Percentiles rank a stretch among this genome's conserved stretches.
These are phyloP conservation scores for Panthera leo DNA, from an alignment of 2,113 vertebrate species.

Conservation along the genomic window DNA sequence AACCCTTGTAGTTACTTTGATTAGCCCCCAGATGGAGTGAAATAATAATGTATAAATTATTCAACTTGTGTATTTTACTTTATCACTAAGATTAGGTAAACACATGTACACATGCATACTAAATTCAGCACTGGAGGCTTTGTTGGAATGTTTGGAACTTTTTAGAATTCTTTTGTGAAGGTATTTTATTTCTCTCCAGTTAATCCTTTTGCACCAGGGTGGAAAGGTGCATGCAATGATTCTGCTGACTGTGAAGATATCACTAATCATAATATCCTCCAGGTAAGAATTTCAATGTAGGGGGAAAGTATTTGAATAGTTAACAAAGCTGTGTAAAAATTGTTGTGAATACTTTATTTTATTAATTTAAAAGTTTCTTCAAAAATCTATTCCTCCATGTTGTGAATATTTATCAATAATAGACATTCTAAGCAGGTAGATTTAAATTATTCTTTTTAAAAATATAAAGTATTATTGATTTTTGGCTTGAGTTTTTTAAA, in stretches of 20 bases:
- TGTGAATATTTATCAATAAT: constrained; percentile 4
- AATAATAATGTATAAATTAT: constrained; percentile 64
- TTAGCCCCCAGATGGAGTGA: constrained; percentile 84
- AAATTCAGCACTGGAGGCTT: background rate
- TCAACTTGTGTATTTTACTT: background rate
- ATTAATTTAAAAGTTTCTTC: background rate
- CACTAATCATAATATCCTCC: constrained; percentile 74
- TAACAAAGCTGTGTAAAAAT: background rate
- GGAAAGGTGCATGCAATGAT: constrained; percentile 76
- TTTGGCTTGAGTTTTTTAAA: constrained; percentile 21
- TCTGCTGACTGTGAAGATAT: constrained; percentile 76
- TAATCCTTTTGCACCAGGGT: constrained; percentile 81
- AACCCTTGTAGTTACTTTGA: constrained; percentile 68
- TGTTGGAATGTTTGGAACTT: background rate
- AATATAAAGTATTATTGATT: background rate
- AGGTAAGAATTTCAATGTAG: constrained; percentile 77
- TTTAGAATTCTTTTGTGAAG: constrained; percentile 1
- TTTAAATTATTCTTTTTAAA: background rate
- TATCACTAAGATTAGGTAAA: background rate
- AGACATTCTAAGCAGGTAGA: background rate
- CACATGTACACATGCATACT: background rate
- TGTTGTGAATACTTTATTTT: background rate
- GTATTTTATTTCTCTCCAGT: constrained; percentile 68
- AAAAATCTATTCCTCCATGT: background rate
- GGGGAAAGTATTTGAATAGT: background rate